Base-by-base conservation (phyloP, 2,113 vertebrate genomes). In the Rana temporaria region DNA sequence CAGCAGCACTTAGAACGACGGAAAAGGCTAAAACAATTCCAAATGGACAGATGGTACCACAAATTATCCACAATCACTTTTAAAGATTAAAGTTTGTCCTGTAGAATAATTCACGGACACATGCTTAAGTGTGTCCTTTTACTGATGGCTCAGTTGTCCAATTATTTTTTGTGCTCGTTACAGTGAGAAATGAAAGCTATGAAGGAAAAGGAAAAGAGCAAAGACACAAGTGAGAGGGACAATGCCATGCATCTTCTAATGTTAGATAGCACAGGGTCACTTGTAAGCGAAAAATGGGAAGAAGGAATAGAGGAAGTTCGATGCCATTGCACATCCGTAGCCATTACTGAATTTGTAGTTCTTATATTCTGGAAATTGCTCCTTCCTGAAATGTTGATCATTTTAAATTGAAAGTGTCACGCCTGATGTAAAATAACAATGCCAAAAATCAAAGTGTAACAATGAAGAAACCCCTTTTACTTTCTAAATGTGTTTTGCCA, bases 11-110 rank as follows among this genome's bases (percentile, higher is more conserved):
- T 92, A 91, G 89, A 94, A 93, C 85, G 84, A 91, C 89, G 90
- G 92, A 95, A 95, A 95, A 94, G 92, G 94, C 93, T 92, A 92
- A 92, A 95, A 93, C 90, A 90, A 93, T 93, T 93, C 88, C 88
- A 93, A 92, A 93, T 86, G 90, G 93, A 94, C 93, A 95, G 95
- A 94, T 93, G 91, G 93, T 90, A 91, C 90, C 89, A 93, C 93
- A 96, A 94, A 94, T 96, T 95, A 96, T 94, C 94, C 94, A 91
- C 92, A 93, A 93, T 92, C 93, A 92, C 89, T 92, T 94, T 94
- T 95, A 91, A 95, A 95, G 95, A 96, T 94, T 95, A 90, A 94
- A 92, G 89, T 94, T 92, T 92, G 91, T 94, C 91, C 91, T 84
- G 85, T 87, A 92, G 91, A 93, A 92, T 93, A 93, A 93, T 93